Evolutionary conservation across 2,888 invertebrate genomes (phyloP).

Genomic region (Leucophora obtusa): DNA sequence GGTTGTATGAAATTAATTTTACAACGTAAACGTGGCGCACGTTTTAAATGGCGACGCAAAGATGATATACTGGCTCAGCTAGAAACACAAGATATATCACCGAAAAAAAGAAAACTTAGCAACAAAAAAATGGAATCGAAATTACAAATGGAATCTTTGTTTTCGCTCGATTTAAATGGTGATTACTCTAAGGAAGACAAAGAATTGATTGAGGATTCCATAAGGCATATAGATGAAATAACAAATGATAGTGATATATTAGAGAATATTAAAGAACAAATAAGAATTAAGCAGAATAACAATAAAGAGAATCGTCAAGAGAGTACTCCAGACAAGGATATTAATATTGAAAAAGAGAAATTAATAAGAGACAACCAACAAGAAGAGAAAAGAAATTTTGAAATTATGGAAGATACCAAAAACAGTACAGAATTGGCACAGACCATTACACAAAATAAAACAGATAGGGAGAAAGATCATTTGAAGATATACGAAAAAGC

Average conservation of each 20-base stretch:
- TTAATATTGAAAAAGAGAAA: no score
- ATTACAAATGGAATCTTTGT: slow-evolving; percentile 13
- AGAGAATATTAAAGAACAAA: background rate
- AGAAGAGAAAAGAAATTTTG: no score
- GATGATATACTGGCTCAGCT: slow-evolving; percentile 26
- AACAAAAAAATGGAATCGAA: background rate
- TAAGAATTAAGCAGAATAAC: background rate
- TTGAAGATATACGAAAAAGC: background rate
- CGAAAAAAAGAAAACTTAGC: slow-evolving; percentile 34
- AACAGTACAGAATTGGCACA: background rate
- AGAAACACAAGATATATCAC: background rate
- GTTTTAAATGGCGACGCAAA: slow-evolving; percentile 51
- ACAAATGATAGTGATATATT: background rate
- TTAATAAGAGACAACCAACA: no score
- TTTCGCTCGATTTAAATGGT: background rate
- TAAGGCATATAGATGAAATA: background rate
- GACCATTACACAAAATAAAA: background rate
- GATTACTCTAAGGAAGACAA: background rate
- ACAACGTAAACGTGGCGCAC: slow-evolving; percentile 55
- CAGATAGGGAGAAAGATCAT: background rate
- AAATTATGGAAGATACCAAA: background rate
- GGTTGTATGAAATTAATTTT: slow-evolving; percentile 59
- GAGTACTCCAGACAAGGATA: no score
- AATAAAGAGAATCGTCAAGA: background rate
- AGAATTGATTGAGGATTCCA: background rate